Evolutionary conservation across 2,888 invertebrate species (phyloP).

Genomic region (Drosophila nr. perissopoda): DNA sequence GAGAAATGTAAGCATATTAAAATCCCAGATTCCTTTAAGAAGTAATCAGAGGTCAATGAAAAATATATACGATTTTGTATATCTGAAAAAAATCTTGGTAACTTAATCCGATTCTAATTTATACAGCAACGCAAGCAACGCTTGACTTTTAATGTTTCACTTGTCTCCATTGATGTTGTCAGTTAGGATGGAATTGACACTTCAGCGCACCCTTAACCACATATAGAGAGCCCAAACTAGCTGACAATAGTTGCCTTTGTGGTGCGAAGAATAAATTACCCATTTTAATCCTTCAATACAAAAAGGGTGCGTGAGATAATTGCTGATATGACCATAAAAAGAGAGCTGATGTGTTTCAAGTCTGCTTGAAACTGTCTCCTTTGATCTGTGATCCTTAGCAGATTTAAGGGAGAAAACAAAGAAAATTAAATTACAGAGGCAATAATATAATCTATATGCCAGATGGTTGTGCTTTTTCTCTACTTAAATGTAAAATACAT

Average conservation of each 20-base stretch:
- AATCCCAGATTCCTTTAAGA: too few relatives aligned
- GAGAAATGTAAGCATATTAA: too few relatives aligned
- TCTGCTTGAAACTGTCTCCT: constrained; percentile 7
- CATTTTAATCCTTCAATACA: constrained; percentile 22
- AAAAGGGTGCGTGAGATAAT: constrained; percentile 27
- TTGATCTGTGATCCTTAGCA: constrained; percentile 5
- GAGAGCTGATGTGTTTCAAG: constrained; percentile 8
- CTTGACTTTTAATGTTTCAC: constrained; percentile 32
- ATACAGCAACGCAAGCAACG: not conserved
- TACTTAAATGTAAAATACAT: constrained; percentile 27
- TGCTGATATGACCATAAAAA: constrained; percentile 22
- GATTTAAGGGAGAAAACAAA: not conserved
- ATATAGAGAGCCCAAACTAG: not conserved
- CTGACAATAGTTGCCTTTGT: constrained; percentile 12
- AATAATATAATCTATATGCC: too few relatives aligned
- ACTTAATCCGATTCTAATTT: constrained; percentile 10
- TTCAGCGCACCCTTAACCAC: constrained; percentile 27
- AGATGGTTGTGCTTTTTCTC: not conserved
- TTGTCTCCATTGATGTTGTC: constrained; percentile 3
- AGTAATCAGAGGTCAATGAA: not conserved
- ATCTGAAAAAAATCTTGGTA: not conserved
- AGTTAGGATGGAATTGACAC: not conserved
- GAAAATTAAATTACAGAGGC: not conserved
- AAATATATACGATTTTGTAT: not conserved
- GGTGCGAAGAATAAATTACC: constrained; percentile 12